Percentiles rank a stretch among this genome's conserved stretches.
phyloP scores from a whole-genome alignment of 2,113 vertebrate genomes.

The Pteropus alecto region DNA sequence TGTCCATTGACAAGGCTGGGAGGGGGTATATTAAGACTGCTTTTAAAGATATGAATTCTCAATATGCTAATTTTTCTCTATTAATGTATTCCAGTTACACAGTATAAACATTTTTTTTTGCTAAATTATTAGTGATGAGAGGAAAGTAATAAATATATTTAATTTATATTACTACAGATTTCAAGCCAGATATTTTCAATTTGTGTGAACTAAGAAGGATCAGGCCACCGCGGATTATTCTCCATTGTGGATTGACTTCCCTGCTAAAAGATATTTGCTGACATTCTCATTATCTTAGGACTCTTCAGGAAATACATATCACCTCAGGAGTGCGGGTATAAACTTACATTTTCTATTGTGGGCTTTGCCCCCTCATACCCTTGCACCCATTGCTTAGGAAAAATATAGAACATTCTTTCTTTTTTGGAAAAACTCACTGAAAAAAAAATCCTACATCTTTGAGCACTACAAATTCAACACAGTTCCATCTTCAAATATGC shows the following conservation, averaged over 20 bases:
- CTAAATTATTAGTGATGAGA: conserved; percentile 74
- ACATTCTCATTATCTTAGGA: conserved; percentile 82
- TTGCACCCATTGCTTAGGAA: conserved; percentile 73
- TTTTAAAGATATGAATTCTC: conserved; percentile 72
- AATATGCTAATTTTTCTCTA: conserved; percentile 71
- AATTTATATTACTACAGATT: conserved; percentile 69
- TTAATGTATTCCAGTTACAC: conserved; percentile 77
- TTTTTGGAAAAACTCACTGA: conserved; percentile 77
- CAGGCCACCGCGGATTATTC: conserved; percentile 90
- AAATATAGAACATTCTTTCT: conserved; percentile 62
- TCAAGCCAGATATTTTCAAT: conserved; percentile 81
- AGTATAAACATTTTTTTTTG: conserved; percentile 72
- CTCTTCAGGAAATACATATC: conserved; percentile 83
- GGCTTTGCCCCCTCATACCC: conserved; percentile 82
- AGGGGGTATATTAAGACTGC: conserved; percentile 73
- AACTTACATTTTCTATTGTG: conserved; percentile 78
- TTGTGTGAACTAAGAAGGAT: conserved; percentile 79
- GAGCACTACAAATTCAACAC: conserved; percentile 78
- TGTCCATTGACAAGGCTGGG: conserved; percentile 72
- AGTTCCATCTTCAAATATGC: conserved; percentile 80
- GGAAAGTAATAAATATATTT: conserved; percentile 69
- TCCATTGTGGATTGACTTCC: conserved; percentile 88
- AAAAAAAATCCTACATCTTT: conserved; percentile 71
- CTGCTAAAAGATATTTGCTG: conserved; percentile 83
- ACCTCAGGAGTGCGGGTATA: conserved; percentile 85